Conservation (phyloP, 2,888 invertebrate genomes). For the Polyommatus icarus region DNA sequence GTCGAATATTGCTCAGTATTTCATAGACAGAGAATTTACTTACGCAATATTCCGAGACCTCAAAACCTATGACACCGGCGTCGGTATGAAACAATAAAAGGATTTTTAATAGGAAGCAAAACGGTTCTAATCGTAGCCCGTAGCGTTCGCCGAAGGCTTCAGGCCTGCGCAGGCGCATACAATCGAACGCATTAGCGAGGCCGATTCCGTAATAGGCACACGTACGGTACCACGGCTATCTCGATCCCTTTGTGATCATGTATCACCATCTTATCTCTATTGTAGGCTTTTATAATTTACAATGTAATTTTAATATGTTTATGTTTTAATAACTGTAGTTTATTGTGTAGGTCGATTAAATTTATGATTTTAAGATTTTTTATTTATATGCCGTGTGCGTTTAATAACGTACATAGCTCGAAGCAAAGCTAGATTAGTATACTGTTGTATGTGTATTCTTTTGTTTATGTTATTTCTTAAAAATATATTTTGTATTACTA, state of each 20-base stretch:
- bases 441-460: too few species aligned
- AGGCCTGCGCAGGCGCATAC: conserved; percentile 36
- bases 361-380: not conserved
- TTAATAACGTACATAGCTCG: not conserved
- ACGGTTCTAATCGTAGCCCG: conserved; percentile 9
- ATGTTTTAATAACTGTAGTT: conserved; percentile 2
- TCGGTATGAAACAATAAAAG: conserved; percentile 20
- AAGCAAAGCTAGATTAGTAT: too few species aligned
- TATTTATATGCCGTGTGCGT: not conserved
- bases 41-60: not conserved
- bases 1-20: not conserved
- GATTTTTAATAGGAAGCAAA: conserved; percentile 12
- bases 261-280: conserved; percentile 39
- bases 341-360: not conserved
- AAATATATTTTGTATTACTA: not conserved
- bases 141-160: conserved; percentile 16
- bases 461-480: too few species aligned
- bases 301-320: conserved; percentile 31
- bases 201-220: conserved; percentile 50
- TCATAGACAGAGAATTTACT: not conserved
- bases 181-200: conserved; percentile 42
- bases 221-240: conserved; percentile 41
- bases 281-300: conserved; percentile 39
- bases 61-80: conserved; percentile 6
- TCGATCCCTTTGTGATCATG: conserved; percentile 39